Evolutionary conservation across 1,140 invertebrate species (phyloP).

Genomic region (Drosophila sucinea): DNA sequence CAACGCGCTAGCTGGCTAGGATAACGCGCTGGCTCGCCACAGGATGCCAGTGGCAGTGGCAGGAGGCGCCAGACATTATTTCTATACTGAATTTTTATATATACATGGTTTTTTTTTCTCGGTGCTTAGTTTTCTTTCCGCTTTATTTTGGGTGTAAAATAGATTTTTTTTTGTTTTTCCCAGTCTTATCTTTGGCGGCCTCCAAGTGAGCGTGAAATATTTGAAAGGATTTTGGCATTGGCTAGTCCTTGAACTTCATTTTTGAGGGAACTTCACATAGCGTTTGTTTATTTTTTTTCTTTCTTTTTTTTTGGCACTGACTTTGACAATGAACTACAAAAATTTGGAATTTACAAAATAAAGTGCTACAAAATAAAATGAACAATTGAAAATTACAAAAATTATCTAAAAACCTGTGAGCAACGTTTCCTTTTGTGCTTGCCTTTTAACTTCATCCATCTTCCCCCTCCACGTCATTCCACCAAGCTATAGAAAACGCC

Average conservation of each 20-base stretch:
- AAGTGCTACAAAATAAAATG: neutral
- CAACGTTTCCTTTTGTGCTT: conserved; percentile 47
- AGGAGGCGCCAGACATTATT: conserved; percentile 38
- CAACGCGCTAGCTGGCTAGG: conserved; percentile 40
- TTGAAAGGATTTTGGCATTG: conserved; percentile 45
- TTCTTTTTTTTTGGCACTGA: conserved; percentile 42
- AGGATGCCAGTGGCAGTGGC: conserved; percentile 33
- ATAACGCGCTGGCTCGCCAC: conserved; percentile 37
- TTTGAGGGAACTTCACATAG: conserved; percentile 35
- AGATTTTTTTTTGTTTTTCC: conserved; percentile 36
- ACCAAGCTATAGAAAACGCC: conserved; percentile 31
- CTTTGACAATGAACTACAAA: conserved; percentile 44
- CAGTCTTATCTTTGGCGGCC: neutral
- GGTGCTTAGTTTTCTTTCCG: conserved; percentile 35
- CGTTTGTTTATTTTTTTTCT: neutral
- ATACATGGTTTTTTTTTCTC: conserved; percentile 7
- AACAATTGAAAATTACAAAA: neutral
- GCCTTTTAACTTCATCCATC: conserved; percentile 51
- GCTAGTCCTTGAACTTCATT: conserved; percentile 52
- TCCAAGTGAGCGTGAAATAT: conserved; percentile 65
- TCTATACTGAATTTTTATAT: conserved; percentile 16
- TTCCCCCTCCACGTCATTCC: no score
- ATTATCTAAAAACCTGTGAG: neutral
- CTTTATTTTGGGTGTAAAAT: conserved; percentile 39
- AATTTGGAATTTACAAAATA: neutral